Evolutionary conservation across 2,888 invertebrate genomes (phyloP).

Genomic region (Polietes domitor): DNA sequence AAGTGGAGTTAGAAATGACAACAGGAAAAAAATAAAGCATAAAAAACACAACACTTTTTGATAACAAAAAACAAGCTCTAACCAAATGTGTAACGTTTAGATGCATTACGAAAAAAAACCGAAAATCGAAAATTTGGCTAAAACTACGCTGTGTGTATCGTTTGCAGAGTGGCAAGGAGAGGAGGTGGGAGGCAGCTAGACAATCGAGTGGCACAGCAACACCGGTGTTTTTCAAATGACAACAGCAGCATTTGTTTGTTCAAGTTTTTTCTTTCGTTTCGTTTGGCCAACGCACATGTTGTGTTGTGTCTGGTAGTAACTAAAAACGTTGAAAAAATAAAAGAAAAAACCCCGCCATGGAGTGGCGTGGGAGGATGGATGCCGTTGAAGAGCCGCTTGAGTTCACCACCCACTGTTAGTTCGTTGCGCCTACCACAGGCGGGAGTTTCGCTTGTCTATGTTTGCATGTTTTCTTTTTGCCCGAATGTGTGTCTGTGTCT

Average conservation of each 20-base stretch:
- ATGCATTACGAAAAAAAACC: conserved; percentile 1
- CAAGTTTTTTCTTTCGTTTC: neutral
- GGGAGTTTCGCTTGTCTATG: too few species aligned
- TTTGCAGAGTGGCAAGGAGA: too few species aligned
- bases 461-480: neutral
- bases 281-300: conserved; percentile 16
- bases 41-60: neutral
- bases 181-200: too few species aligned
- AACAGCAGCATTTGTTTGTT: conserved; percentile 6
- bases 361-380: too few species aligned
- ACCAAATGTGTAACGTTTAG: conserved; percentile 31
- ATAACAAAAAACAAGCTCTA: conserved; percentile 14
- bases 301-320: neutral
- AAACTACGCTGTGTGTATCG: too few species aligned
- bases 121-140: too few species aligned
- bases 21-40: neutral
- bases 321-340: too few species aligned
- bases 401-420: too few species aligned
- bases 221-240: conserved; percentile 14
- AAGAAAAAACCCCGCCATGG: too few species aligned
- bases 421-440: too few species aligned
- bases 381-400: too few species aligned
- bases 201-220: neutral
- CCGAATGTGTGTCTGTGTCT: neutral
- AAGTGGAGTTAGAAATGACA: conserved; percentile 13